Base-by-base conservation (phyloP, 2,113 vertebrate genomes). In the Mobula birostris region DNA sequence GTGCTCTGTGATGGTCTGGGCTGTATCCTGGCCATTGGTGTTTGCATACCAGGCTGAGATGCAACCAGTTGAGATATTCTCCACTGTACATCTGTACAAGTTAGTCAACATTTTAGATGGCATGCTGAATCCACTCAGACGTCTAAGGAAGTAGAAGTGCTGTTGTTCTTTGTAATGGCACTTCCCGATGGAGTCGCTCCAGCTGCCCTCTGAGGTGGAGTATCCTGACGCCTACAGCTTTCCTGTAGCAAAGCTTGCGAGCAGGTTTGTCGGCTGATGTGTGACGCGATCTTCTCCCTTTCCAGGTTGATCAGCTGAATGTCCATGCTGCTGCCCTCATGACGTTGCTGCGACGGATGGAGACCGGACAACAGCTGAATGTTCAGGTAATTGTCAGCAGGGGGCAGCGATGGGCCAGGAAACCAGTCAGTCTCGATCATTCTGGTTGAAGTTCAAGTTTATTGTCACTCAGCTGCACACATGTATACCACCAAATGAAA, bases 251-350 rank as follows among this genome's bases (percentile, higher is more conserved):
- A 80, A 29, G 15, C 0, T 15, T 9, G 70, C 17, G 56, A 5
- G 32, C 40, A 74, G 21, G 40, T 5, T 56, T 56, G 21, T 93
- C 17, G 1, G 12, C 91, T 74, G 40, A 56, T 76, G 36, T 74
- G 21, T 29, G 2, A 15, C 11, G 21, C 74, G 68, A 21, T 21
- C 3, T 74, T 72, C 19, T 74, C 74, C 6, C 19, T 48, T 93
- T 32, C 8, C 24, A 93, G 91, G 91, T 93, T 21, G 70, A 93
- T 56, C 68, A 93, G 29, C 70, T 93, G 70, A 93, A 74, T 17
- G 70, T 93, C 21, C 68, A 93, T 7, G 36, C 70, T 24, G 91
- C 72, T 2, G 4, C 70, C 11, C 76, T 93, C 68, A 93, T 93
- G 70, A 15, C 91, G 27, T 56, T 36, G 27, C 91, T 93, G 74